Percentiles rank a stretch among this genome's conserved stretches.
Evolutionary conservation across 2,888 invertebrate genomes (phyloP).

Genomic region (Lottia gigantea): DNA sequence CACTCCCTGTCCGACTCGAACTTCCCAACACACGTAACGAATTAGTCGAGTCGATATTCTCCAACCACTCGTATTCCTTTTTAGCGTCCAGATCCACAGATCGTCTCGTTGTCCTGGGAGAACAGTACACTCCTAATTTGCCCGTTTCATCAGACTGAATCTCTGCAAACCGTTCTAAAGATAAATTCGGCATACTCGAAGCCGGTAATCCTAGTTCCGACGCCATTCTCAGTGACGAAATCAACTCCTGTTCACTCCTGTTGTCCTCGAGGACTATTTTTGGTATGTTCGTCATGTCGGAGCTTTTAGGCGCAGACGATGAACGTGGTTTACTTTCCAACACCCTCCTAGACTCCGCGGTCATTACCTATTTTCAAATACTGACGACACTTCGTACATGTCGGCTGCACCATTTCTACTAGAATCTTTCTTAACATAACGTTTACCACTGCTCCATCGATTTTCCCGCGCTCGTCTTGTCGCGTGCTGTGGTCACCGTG

Average conservation of each 20-base stretch:
- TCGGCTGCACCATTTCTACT: not conserved
- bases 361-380: not conserved
- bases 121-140: slow-evolving; percentile 53
- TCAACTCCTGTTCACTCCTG: not conserved
- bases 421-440: not conserved
- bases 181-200: slow-evolving; percentile 38
- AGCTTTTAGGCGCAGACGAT: slow-evolving; percentile 27
- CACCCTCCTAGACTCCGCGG: not conserved
- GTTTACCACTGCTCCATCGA: not conserved
- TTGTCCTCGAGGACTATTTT: slow-evolving; percentile 33
- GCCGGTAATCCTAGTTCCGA: slow-evolving; percentile 40
- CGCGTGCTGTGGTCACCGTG: not conserved
- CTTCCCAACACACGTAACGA: slow-evolving; percentile 35
- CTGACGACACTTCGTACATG: not conserved
- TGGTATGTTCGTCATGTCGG: slow-evolving; percentile 29
- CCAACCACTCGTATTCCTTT: slow-evolving; percentile 34
- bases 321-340: slow-evolving; percentile 21
- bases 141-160: slow-evolving; percentile 17
- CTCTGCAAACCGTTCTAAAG: slow-evolving; percentile 22
- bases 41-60: slow-evolving; percentile 27
- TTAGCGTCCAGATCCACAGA: slow-evolving; percentile 40
- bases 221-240: not conserved
- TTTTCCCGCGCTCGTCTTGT: slow-evolving; percentile 6
- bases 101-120: slow-evolving; percentile 50
- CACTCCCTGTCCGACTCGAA: slow-evolving; percentile 48